These are phyloP conservation scores for Oligia strigilis DNA, from an alignment of 2,888 invertebrate species.

Conservation along the genomic window DNA sequence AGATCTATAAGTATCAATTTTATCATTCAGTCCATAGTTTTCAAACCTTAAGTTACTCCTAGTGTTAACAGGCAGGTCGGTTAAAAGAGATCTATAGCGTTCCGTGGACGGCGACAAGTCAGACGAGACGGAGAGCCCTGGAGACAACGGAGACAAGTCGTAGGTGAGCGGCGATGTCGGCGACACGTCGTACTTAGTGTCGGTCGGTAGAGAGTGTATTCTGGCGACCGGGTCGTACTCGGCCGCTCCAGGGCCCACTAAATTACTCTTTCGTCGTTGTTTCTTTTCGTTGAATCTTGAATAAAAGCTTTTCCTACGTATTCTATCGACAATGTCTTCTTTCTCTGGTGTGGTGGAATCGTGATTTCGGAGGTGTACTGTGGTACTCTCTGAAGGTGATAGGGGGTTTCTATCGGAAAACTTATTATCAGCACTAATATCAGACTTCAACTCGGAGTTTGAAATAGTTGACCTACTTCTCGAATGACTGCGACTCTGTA, in stretches of 20 bases:
- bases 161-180: conserved; percentile 84
- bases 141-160: conserved; percentile 86
- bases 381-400: conserved; percentile 76
- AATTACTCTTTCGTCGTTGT: conserved; percentile 92
- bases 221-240: conserved; percentile 90
- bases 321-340: conserved; percentile 96
- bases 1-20: conserved; percentile 87
- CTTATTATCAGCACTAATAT: conserved; percentile 79
- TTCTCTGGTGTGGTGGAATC: conserved; percentile 88
- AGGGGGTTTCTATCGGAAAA: conserved; percentile 74
- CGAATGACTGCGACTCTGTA: conserved; percentile 81
- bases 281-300: conserved; percentile 96
- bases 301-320: conserved; percentile 97
- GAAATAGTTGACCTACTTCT: conserved; percentile 86
- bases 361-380: conserved; percentile 83
- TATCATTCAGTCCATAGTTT: conserved; percentile 83
- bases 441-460: conserved; percentile 89
- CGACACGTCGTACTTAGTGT: conserved; percentile 81
- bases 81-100: conserved; percentile 84
- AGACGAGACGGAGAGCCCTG: conserved; percentile 82
- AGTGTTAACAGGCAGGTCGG: conserved; percentile 80
- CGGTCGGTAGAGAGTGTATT: conserved; percentile 82
- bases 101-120: conserved; percentile 86
- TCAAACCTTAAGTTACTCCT: conserved; percentile 84
- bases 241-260: conserved; percentile 91